Conservation (phyloP, 2,888 invertebrate genomes). For the Clostera curtula region DNA sequence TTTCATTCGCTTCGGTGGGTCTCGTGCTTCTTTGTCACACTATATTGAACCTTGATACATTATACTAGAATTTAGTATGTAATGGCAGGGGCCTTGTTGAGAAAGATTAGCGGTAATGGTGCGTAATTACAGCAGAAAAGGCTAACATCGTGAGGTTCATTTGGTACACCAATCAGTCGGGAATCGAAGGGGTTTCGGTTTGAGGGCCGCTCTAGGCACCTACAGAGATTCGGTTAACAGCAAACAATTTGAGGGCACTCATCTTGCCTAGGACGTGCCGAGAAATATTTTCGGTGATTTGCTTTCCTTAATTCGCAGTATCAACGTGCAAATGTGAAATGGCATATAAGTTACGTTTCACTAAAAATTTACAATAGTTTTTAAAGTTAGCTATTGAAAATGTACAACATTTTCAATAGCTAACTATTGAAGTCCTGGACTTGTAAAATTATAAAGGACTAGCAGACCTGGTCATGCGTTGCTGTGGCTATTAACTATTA, state of each 20-base stretch:
- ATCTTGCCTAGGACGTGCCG: slow-evolving; percentile 7
- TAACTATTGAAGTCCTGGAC: no score
- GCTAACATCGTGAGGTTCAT: slow-evolving; percentile 70
- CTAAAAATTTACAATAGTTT: no score
- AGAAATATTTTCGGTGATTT: no score
- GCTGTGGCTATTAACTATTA: no score
- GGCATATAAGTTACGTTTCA: no score
- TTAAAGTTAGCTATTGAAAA: no score
- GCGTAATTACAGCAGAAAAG: slow-evolving; percentile 72
- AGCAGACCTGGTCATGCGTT: no score
- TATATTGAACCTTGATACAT: slow-evolving; percentile 33
- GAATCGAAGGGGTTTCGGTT: slow-evolving; percentile 52
- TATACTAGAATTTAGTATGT: slow-evolving; percentile 30
- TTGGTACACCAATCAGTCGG: slow-evolving; percentile 59
- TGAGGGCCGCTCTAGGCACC: slow-evolving; percentile 39
- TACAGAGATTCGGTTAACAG: slow-evolving; percentile 48
- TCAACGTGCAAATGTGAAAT: no score
- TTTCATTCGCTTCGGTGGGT: slow-evolving; percentile 18
- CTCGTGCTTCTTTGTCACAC: slow-evolving; percentile 8
- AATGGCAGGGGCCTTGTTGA: slow-evolving; percentile 18
- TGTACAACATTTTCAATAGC: no score
- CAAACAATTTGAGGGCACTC: slow-evolving; percentile 38
- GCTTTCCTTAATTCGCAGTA: no score
- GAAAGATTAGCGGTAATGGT: slow-evolving; percentile 68
- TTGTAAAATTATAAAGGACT: no score